These are phyloP conservation scores for Leptothorax acervorum DNA, from an alignment of 2,888 invertebrate genomes.

Conservation along the genomic window DNA sequence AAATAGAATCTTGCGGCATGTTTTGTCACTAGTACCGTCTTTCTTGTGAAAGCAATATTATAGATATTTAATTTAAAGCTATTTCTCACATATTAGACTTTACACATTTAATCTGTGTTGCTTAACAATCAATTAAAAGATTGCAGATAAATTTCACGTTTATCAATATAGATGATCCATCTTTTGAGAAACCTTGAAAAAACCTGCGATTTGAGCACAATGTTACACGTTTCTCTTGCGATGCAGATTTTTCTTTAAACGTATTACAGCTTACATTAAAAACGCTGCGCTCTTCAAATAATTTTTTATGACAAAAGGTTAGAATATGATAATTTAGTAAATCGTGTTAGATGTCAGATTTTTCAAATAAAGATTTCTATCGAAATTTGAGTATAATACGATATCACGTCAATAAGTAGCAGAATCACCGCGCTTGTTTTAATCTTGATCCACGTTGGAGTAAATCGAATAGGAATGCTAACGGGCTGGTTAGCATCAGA, in stretches of 20 bases:
- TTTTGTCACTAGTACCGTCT: background rate
- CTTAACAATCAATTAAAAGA: background rate
- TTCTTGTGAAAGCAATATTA: background rate
- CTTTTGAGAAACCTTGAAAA: background rate
- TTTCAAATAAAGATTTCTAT: background rate
- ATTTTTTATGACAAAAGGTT: background rate
- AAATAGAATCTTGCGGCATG: background rate
- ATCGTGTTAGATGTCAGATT: background rate
- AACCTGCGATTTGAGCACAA: background rate
- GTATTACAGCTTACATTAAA: background rate
- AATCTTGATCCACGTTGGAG: slow-evolving; percentile 36
- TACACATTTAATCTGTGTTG: background rate
- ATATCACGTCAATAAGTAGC: slow-evolving; percentile 12
- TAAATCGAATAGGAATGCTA: slow-evolving; percentile 40
- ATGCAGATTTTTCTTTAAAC: background rate
- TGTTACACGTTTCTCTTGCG: background rate
- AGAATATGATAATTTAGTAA: background rate
- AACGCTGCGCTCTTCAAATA: background rate
- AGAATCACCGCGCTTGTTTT: slow-evolving; percentile 29
- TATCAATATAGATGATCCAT: background rate
- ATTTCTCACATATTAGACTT: background rate
- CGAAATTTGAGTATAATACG: background rate
- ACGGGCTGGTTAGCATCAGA: slow-evolving; percentile 50
- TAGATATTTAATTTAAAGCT: background rate
- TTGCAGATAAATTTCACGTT: background rate